Percentiles rank a stretch among this genome's conserved stretches.
Evolutionary conservation across 2,888 invertebrate species (phyloP).

Genomic region (Diarsia rubi): DNA sequence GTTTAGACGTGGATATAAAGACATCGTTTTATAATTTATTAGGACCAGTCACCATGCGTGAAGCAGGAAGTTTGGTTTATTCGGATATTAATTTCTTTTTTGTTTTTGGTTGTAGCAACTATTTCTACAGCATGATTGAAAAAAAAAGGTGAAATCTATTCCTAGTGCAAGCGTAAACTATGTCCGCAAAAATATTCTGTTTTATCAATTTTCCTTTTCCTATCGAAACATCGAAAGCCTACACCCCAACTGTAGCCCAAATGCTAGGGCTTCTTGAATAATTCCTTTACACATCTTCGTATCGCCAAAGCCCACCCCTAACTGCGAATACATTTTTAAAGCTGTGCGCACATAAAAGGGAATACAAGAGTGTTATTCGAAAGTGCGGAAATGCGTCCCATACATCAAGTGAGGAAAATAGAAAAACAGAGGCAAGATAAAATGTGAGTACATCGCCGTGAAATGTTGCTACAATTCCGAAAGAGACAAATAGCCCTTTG

Average conservation of each 20-base stretch:
- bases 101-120: slow-evolving; percentile 1
- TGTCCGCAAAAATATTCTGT: slow-evolving; percentile 23
- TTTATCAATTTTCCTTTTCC: slow-evolving; percentile 41
- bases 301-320: slow-evolving; percentile 76
- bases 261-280: slow-evolving; percentile 74
- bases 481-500: slow-evolving; percentile 85
- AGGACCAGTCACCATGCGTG: background rate
- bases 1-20: slow-evolving; percentile 29
- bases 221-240: slow-evolving; percentile 42
- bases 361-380: slow-evolving; percentile 87
- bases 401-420: slow-evolving; percentile 89
- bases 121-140: background rate
- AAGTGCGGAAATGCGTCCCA: slow-evolving; percentile 90
- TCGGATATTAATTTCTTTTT: background rate
- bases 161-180: slow-evolving; percentile 6
- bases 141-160: background rate
- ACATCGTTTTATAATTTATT: slow-evolving; percentile 37
- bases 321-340: slow-evolving; percentile 89
- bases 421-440: slow-evolving; percentile 87
- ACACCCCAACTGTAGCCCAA: slow-evolving; percentile 45
- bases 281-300: slow-evolving; percentile 79
- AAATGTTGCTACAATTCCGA: slow-evolving; percentile 87
- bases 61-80: slow-evolving; percentile 5
- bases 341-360: slow-evolving; percentile 86
- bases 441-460: slow-evolving; percentile 86